Percentiles rank a stretch among this genome's conserved stretches.
These are phyloP conservation scores for Stenurella melanura DNA, from an alignment of 2,888 invertebrate genomes.

Conservation along the genomic window DNA sequence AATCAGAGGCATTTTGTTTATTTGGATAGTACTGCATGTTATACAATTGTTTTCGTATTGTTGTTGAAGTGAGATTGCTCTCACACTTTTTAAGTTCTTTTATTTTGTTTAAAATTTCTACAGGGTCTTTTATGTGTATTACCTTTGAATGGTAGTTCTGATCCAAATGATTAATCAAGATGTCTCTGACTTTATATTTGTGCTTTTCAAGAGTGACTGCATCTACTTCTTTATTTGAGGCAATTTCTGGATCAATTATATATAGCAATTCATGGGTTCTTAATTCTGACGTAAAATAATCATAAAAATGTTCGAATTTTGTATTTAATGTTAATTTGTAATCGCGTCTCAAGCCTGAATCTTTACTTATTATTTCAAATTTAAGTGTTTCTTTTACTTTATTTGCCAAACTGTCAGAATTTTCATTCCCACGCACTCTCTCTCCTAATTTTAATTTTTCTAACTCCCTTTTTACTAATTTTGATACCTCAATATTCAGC, in stretches of 20 bases:
- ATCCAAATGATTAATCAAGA: conserved; percentile 33
- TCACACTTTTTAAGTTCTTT: conserved; percentile 33
- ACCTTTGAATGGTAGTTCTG: conserved; percentile 27
- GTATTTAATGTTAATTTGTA: conserved; percentile 11
- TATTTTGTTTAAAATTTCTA: conserved; percentile 21
- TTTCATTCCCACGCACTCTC: background rate
- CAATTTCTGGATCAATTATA: conserved; percentile 19
- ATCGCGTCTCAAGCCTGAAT: conserved; percentile 8
- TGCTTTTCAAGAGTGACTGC: background rate
- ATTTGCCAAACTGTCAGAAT: background rate
- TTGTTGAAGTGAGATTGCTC: conserved; percentile 24
- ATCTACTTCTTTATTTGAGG: conserved; percentile 11
- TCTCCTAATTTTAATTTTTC: background rate
- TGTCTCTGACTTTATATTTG: conserved; percentile 35
- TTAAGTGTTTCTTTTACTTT: background rate
- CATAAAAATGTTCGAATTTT: conserved; percentile 16
- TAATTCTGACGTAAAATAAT: conserved; percentile 25
- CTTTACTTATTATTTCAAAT: conserved; percentile 4
- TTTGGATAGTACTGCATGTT: conserved; percentile 19
- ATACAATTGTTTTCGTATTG: conserved; percentile 29
- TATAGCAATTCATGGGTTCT: conserved; percentile 15
- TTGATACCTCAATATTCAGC: background rate
- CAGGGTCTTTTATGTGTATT: conserved; percentile 25
- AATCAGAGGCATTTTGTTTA: conserved; percentile 14
- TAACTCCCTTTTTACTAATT: background rate